Conservation (phyloP, 2,888 invertebrate genomes). For the Hydriomena furcata region DNA sequence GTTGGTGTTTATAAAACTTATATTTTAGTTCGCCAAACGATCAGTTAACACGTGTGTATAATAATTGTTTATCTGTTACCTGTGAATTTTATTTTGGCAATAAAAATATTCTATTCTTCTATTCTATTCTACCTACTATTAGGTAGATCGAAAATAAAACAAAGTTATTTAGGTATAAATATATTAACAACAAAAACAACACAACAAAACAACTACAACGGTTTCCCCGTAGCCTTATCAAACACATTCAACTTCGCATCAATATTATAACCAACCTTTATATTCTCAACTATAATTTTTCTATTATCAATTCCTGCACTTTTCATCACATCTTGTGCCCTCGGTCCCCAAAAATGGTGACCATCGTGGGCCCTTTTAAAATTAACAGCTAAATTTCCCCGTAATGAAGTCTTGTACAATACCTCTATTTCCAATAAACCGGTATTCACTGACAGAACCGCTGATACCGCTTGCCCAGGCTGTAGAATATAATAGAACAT, state of each 20-base stretch:
- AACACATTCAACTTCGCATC: slow-evolving; percentile 61
- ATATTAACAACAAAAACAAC: no score
- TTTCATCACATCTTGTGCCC: slow-evolving; percentile 52
- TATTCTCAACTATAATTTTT: slow-evolving; percentile 44
- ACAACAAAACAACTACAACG: slow-evolving; percentile 48
- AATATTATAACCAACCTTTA: slow-evolving; percentile 57
- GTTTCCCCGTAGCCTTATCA: slow-evolving; percentile 54
- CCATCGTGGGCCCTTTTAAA: slow-evolving; percentile 49
- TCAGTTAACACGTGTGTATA: no score
- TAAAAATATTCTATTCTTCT: no score
- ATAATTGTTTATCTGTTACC: no score
- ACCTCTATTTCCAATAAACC: slow-evolving; percentile 61
- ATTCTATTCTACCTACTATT: no score
- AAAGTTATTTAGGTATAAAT: no score
- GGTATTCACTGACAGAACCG: slow-evolving; percentile 57
- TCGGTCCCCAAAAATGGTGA: slow-evolving; percentile 66
- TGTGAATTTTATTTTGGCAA: no score
- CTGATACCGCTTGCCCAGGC: slow-evolving; percentile 60
- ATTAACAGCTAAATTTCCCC: slow-evolving; percentile 65
- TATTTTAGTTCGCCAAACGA: no score
- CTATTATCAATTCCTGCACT: slow-evolving; percentile 52
- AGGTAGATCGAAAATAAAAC: no score
- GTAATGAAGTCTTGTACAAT: slow-evolving; percentile 48
- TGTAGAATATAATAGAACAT: no score
- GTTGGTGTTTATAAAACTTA: no score